Evolutionary conservation across 2,113 vertebrate genomes (phyloP), one percentile per base, ranked within the genome.

Genomic region (Centropus unirufus): DNA sequence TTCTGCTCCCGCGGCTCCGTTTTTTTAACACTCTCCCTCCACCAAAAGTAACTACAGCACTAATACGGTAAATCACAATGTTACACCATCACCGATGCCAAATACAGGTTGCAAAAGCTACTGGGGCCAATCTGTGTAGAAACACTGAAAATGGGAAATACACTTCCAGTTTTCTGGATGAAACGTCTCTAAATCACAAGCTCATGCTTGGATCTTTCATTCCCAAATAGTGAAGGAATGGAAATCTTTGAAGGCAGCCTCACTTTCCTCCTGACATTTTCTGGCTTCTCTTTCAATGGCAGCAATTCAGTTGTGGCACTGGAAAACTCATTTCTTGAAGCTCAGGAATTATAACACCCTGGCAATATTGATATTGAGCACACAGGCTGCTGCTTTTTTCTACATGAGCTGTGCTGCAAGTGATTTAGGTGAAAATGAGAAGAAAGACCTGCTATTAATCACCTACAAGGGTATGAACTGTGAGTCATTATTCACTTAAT

Each of bases 401-500:
- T 67, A 2, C 0, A 0, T 59, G 52, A 93, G 36, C 52, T 74
- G 36, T 68, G 44, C 68, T 93, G 85, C 52, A 46, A 72, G 36
- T 36, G 26, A 44, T 62, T 87, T 78, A 68, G 54, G 52, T 64
- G 62, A 72, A 81, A 92, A 93, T 32, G 13, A 76, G 86, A 82
- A 90, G 64, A 74, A 88, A 89, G 54, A 62, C 61, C 61, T 83
- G 47, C 68, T 82, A 36, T 82, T 89, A 73, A 87, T 89, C 70
- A 79, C 59, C 82, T 89, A 11, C 44, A 85, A 83, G 46, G 21
- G 14, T 70, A 62, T 49, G 51, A 95, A 91, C 67, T 58, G 49
- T 85, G 30, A 95, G 68, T 77, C 46, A 67, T 74, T 87, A 63
- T 80, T 89, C 63, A 87, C 34, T 95, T 91, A 75, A 76, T 74